A percentile compares a stretch with the other conserved stretches of the same genome.
Conservation (phyloP, 2,113 vertebrate genomes). For the Cyanoliseus patagonus region DNA sequence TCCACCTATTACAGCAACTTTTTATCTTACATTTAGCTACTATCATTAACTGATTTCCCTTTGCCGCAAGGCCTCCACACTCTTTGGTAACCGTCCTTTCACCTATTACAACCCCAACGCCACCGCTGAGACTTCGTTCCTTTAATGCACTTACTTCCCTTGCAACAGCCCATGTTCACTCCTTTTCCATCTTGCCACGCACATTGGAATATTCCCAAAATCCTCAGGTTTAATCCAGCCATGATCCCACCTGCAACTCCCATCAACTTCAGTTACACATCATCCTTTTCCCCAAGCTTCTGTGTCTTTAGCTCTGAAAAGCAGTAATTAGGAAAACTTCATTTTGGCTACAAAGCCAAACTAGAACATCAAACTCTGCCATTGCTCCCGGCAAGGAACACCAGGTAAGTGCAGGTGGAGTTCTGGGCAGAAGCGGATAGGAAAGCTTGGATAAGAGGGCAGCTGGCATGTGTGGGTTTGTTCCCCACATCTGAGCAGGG, state of each 20-base stretch:
- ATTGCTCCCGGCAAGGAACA: background rate
- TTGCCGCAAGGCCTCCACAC: background rate
- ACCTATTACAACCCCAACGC: fast-evolving
- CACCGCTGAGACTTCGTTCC: fast-evolving
- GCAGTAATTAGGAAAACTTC: background rate
- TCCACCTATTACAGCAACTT: background rate
- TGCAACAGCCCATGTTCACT: background rate
- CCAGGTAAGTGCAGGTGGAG: background rate
- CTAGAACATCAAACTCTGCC: background rate
- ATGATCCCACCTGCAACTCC: background rate
- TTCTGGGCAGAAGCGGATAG: background rate
- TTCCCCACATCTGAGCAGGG: constrained; percentile 38
- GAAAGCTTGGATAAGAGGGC: background rate
- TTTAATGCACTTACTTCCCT: background rate
- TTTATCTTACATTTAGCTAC: background rate
- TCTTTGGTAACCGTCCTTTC: background rate
- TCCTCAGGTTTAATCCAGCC: background rate
- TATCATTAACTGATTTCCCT: background rate
- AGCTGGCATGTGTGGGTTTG: constrained; percentile 3
- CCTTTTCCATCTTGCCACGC: background rate
- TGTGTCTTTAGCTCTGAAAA: background rate
- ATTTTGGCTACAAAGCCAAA: background rate
- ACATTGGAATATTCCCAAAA: background rate
- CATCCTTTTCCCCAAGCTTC: background rate
- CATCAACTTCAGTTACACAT: fast-evolving